Conservation (phyloP, 2,797 vertebrate species). For the Lacerta bilineata region DNA sequence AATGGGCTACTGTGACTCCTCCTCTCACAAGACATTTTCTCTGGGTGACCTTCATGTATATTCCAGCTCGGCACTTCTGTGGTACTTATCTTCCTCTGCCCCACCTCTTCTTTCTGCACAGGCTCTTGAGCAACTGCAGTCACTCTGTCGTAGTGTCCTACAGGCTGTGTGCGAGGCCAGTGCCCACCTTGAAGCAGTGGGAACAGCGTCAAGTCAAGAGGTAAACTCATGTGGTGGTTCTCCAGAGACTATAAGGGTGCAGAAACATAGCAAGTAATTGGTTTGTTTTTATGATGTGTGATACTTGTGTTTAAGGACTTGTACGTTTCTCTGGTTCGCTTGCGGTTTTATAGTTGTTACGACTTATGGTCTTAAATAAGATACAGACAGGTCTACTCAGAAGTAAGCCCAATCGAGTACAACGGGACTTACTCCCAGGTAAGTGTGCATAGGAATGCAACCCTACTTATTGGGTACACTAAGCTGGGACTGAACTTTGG, state of each 20-base stretch:
- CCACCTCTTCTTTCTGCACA: background rate
- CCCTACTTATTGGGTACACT: background rate
- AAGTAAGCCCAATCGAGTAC: background rate
- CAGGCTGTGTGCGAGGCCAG: slow-evolving; percentile 28
- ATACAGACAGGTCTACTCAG: background rate
- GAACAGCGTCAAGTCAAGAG: slow-evolving; percentile 31
- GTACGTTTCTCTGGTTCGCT: background rate
- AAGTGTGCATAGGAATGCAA: background rate
- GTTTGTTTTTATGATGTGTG: background rate
- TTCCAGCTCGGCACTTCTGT: background rate
- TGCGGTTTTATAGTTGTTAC: background rate
- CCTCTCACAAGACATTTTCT: background rate
- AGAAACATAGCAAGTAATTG: background rate
- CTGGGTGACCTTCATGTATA: background rate
- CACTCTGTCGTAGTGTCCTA: slow-evolving; percentile 32
- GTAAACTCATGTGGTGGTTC: background rate
- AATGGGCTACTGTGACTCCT: background rate
- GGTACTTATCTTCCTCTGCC: background rate
- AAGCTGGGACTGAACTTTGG: background rate
- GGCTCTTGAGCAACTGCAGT: slow-evolving; percentile 40
- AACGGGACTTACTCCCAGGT: background rate
- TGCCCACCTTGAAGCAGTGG: slow-evolving; percentile 17
- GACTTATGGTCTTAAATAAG: background rate
- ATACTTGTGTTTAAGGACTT: background rate
- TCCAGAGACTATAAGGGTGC: background rate